phyloP scores from a whole-genome alignment of 2,888 invertebrate genomes.

The Xylocampa areola region DNA sequence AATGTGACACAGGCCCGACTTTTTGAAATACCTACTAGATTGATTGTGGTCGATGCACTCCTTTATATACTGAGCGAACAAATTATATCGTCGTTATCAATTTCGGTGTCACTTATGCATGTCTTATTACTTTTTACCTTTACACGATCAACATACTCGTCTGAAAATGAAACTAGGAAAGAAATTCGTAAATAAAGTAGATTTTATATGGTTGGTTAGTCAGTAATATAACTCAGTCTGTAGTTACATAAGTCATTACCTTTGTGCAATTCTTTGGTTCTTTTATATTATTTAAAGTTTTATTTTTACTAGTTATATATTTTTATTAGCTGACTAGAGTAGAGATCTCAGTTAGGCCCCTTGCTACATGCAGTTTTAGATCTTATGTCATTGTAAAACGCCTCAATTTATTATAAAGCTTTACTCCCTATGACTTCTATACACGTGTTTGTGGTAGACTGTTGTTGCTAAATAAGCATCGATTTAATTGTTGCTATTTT shows the following conservation, averaged over 20 bases:
- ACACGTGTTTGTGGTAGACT: constrained; percentile 17
- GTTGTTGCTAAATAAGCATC: constrained; percentile 10
- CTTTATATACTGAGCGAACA: neutral
- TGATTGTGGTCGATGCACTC: constrained; percentile 19
- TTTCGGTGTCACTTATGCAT: constrained; percentile 31
- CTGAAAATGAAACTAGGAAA: constrained; percentile 26
- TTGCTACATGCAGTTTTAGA: constrained; percentile 33
- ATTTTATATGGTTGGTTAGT: constrained; percentile 70
- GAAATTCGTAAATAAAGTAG: constrained; percentile 62
- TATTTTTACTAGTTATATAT: constrained; percentile 54
- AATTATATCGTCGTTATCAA: constrained; percentile 11
- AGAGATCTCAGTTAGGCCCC: constrained; percentile 60
- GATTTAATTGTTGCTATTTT: constrained; percentile 25
- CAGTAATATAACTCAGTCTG: constrained; percentile 58
- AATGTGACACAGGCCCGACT: constrained; percentile 3
- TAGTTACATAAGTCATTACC: constrained; percentile 57
- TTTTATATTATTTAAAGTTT: constrained; percentile 58
- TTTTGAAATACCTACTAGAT: constrained; percentile 14
- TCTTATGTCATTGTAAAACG: constrained; percentile 33
- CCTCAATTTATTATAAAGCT: constrained; percentile 33
- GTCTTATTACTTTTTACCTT: constrained; percentile 35
- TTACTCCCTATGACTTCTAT: constrained; percentile 21
- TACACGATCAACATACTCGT: constrained; percentile 36
- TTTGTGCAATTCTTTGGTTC: constrained; percentile 68
- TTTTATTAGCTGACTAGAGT: constrained; percentile 52